Conservation (phyloP, 2,888 invertebrate species). For the Prionchulus punctatus region DNA sequence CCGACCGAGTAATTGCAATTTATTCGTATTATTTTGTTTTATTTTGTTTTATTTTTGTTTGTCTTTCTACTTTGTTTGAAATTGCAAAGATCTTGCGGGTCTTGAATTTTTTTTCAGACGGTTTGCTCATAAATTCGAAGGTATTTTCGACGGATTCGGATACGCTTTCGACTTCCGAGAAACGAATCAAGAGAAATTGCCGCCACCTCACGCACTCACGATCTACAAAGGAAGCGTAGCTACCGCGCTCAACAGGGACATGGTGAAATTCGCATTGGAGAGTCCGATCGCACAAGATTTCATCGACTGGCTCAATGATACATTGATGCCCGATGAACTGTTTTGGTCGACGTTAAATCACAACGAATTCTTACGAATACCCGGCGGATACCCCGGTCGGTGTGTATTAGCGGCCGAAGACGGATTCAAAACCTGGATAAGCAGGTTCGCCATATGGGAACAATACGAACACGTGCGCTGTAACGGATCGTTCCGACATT, state of each 20-base stretch:
- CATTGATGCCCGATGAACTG: constrained; percentile 4
- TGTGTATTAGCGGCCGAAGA: neutral
- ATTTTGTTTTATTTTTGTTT: neutral
- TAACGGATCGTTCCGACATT: neutral
- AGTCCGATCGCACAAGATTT: neutral
- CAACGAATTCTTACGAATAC: neutral
- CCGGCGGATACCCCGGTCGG: constrained; percentile 8
- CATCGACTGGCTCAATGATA: neutral
- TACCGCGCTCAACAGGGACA: neutral
- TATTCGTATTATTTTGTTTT: neutral
- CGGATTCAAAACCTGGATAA: constrained; percentile 7
- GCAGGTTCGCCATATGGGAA: constrained; percentile 4
- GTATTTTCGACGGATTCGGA: neutral
- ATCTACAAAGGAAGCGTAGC: constrained; percentile 10
- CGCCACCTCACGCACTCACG: neutral
- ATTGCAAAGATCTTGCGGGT: neutral
- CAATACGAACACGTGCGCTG: neutral
- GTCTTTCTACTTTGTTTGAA: neutral
- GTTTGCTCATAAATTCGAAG: too few relatives aligned
- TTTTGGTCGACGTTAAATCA: constrained; percentile 8
- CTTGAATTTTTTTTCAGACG: too few relatives aligned
- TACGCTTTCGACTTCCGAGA: neutral
- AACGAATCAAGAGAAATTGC: neutral
- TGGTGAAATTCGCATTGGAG: constrained; percentile 1
- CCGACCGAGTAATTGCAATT: neutral